A percentile compares a stretch with the other conserved stretches of the same genome.
phyloP scores from a whole-genome alignment of 2,797 vertebrate genomes.

The Phalanger gymnotis region DNA sequence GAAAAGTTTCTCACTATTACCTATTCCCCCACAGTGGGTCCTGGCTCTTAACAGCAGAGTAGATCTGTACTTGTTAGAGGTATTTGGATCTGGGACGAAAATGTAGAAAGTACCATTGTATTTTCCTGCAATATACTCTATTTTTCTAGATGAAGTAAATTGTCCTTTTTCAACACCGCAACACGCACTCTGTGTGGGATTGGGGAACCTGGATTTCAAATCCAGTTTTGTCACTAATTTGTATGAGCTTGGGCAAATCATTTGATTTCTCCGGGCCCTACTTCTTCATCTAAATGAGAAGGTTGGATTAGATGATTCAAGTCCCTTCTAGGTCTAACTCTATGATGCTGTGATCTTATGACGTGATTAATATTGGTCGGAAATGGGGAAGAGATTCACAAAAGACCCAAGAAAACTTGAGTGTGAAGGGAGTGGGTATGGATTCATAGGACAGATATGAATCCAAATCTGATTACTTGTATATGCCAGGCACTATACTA shows the following conservation, averaged over 20 bases:
- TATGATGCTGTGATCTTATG: neutral
- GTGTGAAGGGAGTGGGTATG: too few relatives aligned
- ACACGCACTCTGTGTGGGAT: neutral
- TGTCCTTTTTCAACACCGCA: neutral
- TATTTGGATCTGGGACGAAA: neutral
- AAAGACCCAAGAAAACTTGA: too few relatives aligned
- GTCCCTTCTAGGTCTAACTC: neutral
- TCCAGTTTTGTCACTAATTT: neutral
- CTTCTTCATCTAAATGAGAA: neutral
- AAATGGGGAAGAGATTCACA: neutral
- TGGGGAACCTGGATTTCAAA: neutral
- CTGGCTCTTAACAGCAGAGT: neutral
- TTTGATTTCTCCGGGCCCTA: neutral
- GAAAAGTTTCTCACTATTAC: neutral
- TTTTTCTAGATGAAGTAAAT: neutral
- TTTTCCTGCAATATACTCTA: neutral
- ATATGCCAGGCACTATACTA: too few relatives aligned
- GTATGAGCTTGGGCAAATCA: neutral
- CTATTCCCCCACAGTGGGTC: neutral
- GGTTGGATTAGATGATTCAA: neutral
- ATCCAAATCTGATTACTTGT: too few relatives aligned
- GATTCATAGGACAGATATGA: too few relatives aligned
- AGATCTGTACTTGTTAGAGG: neutral
- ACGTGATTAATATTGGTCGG: neutral
- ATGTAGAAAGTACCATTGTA: neutral